Base-by-base conservation (phyloP, 2,113 vertebrate genomes). In the Amphiprion ocellaris region DNA sequence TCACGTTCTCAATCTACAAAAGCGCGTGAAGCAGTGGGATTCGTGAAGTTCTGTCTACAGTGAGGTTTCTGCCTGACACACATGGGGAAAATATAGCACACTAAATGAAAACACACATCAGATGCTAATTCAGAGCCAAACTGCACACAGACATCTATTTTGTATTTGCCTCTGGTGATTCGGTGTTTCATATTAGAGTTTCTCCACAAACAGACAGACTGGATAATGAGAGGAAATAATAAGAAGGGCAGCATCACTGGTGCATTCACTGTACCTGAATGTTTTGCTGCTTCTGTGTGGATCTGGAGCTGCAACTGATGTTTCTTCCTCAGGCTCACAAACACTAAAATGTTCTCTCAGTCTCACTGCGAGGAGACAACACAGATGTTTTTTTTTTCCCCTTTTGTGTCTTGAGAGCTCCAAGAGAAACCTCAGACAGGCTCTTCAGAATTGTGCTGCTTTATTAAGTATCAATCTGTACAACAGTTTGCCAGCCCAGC, bases 391-490 rank as follows among this genome's bases (percentile, higher is more conserved):
- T 44, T 44, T 37, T 37, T 10, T 10, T 10, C 8, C 9, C 2
- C 7, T 9, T 37, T 54, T 62, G 60, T 44, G 69, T 26, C 74
- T 81, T 53, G 49, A n/a, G 33, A 87, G 50, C 71, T 54, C 17
- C 30, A 8, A 69, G 64, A 72, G 49, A 72, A 74, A 52, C 17
- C 66, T 71, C 75, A 69, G 53, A 73, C 28, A 66, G 49, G 6
- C 72, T 39, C 54, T 47, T 71, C 79, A 55, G 62, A 64, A 70
- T 82, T 72, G 71, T 70, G 24, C 37, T 2, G 67, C 50, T 62
- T 87, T 82, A 82, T 87, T 81, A 83, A 83, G 69, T 78, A 88
- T 79, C 62, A 85, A 85, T 89, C 71, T 79, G 71, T 19, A 68
- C 81, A 73, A 56, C 78, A 64, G 80, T 83, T 85, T 84, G 68